phyloP scores from a whole-genome alignment of 2,888 invertebrate species.

The Amblyjoppa fuscipennis region DNA sequence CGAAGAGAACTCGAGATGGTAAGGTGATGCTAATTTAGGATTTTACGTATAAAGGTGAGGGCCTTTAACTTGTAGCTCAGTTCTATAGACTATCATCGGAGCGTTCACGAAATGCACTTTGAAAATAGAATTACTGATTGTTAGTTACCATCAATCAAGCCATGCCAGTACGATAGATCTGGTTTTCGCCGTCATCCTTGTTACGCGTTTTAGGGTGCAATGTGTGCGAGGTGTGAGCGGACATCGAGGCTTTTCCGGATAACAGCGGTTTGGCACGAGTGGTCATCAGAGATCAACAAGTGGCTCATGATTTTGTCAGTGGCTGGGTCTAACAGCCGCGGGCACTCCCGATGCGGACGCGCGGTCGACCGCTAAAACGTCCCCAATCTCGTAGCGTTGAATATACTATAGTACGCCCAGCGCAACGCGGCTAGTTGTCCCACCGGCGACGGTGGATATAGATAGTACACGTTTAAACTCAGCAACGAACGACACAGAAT shows the following conservation, averaged over 20 bases:
- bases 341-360: slow-evolving; percentile 64
- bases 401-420: slow-evolving; percentile 38
- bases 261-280: slow-evolving; percentile 73
- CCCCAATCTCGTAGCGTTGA: slow-evolving; percentile 70
- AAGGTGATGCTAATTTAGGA: background rate
- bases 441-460: slow-evolving; percentile 46
- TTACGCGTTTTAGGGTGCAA: slow-evolving; percentile 27
- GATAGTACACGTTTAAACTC: slow-evolving; percentile 51
- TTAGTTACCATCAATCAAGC: background rate
- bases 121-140: background rate
- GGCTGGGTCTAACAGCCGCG: slow-evolving; percentile 70
- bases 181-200: slow-evolving; percentile 8
- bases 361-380: slow-evolving; percentile 78
- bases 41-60: background rate
- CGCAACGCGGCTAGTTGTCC: slow-evolving; percentile 53
- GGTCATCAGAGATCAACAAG: slow-evolving; percentile 83
- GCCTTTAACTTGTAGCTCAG: background rate
- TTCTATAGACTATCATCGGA: background rate
- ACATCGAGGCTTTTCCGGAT: slow-evolving; percentile 66
- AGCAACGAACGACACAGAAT: slow-evolving; percentile 48
- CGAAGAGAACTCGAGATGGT: background rate
- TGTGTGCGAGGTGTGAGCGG: slow-evolving; percentile 31
- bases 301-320: slow-evolving; percentile 84
- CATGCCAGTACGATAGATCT: background rate
- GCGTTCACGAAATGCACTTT: background rate